Evolutionary conservation across 2,888 invertebrate genomes (phyloP).

Genomic region (Sinopyrophorus schimmeli): DNA sequence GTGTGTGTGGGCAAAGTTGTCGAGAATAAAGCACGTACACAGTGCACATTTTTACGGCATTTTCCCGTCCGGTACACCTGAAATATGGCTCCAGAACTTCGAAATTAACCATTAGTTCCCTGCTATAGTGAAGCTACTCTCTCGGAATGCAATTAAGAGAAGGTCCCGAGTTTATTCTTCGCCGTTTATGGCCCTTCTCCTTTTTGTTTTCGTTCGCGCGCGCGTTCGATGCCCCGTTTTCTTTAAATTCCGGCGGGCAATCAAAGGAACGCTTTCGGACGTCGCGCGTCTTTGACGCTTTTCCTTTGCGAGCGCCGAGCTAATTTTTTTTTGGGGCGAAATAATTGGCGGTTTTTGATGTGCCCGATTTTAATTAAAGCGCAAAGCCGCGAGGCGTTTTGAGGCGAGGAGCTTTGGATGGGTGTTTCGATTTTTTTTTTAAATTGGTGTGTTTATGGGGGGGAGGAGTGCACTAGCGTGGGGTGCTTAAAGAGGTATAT

Average conservation of each 20-base stretch:
- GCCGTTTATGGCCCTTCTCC: conserved; percentile 1
- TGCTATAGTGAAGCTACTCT: conserved; percentile 13
- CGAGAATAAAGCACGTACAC: conserved; percentile 1
- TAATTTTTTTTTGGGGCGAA: no score
- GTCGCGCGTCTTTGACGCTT: no score
- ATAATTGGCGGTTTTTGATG: no score
- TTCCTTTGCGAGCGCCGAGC: no score
- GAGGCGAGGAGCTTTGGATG: no score
- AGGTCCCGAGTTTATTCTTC: conserved; percentile 5
- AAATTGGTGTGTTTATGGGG: no score
- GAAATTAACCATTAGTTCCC: conserved; percentile 23
- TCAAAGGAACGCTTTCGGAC: conserved; percentile 7
- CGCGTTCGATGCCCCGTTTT: conserved; percentile 8
- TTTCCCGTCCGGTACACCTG: conserved; percentile 13
- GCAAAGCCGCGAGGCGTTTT: no score
- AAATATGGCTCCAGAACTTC: conserved; percentile 13
- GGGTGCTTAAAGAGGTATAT: no score
- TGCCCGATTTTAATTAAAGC: no score
- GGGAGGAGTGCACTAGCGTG: no score
- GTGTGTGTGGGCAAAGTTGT: no score
- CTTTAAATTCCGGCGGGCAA: background rate
- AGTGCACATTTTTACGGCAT: conserved; percentile 7
- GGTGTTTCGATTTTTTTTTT: no score
- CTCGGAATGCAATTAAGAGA: conserved; percentile 21
- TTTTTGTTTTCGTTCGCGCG: conserved; percentile 8